Evolutionary conservation across 2,888 invertebrate genomes (phyloP).

Genomic region (Chalcosyrphus nemorum): DNA sequence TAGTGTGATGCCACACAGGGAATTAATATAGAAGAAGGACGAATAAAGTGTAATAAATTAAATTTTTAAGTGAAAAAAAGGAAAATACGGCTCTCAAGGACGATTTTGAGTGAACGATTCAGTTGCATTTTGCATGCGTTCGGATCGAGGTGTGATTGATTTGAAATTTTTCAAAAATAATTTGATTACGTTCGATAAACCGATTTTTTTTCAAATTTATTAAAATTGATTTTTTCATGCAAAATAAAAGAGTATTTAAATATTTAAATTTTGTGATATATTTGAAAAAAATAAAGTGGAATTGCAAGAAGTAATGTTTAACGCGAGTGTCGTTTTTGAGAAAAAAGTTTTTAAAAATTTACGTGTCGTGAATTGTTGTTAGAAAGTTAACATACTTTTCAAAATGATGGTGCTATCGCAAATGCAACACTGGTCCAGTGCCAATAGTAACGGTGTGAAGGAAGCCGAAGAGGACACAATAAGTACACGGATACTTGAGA

Average conservation of each 20-base stretch:
- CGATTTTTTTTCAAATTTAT: not conserved
- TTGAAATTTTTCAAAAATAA: slow-evolving; percentile 8
- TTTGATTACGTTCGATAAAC: not conserved
- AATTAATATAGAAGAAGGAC: slow-evolving; percentile 22
- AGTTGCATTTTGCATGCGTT: slow-evolving; percentile 77
- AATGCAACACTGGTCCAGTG: slow-evolving; percentile 70
- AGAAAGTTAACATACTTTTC: slow-evolving; percentile 5
- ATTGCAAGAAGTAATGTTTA: not conserved
- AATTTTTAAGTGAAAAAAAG: slow-evolving; percentile 39
- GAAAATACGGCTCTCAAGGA: slow-evolving; percentile 67
- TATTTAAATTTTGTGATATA: slow-evolving; percentile 32
- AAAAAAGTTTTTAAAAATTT: not conserved
- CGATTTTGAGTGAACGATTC: slow-evolving; percentile 74
- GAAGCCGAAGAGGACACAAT: slow-evolving; percentile 41
- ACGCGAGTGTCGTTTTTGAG: slow-evolving; percentile 24
- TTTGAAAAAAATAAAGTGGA: not conserved
- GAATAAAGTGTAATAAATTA: slow-evolving; percentile 70
- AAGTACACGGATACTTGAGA: slow-evolving; percentile 59
- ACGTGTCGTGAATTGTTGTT: slow-evolving; percentile 1
- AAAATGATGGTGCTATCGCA: slow-evolving; percentile 75
- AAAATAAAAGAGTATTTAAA: slow-evolving; percentile 18
- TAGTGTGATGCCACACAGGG: slow-evolving; percentile 10
- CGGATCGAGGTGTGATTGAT: slow-evolving; percentile 74
- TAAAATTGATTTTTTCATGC: slow-evolving; percentile 3
- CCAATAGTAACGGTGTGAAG: slow-evolving; percentile 49